phyloP scores from a whole-genome alignment of 2,797 vertebrate genomes.

The Tapirus indicus region DNA sequence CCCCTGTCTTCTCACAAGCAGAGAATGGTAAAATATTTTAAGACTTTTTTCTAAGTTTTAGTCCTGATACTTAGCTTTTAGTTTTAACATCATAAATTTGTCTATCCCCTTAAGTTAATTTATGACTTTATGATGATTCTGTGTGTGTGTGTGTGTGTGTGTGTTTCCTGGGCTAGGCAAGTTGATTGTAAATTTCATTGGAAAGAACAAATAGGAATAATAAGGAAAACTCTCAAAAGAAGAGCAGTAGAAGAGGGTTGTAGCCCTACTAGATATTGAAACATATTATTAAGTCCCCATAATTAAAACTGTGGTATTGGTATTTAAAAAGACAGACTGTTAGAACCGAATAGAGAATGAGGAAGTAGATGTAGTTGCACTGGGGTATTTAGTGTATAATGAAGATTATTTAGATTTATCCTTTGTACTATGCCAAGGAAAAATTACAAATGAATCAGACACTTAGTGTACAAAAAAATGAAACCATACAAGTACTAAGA shows the following conservation, averaged over 20 bases:
- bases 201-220: slow-evolving; percentile 23
- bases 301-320: not conserved
- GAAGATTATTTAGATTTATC: not conserved
- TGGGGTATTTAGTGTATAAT: not conserved
- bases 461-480: not conserved
- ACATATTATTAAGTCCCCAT: not conserved
- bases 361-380: not conserved
- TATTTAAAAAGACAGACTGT: not conserved
- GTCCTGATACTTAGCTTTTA: slow-evolving; percentile 29
- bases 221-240: not conserved
- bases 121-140: not conserved
- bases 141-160: not conserved
- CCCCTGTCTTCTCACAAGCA: not conserved
- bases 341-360: not conserved
- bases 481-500: not conserved
- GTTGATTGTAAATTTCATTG: not conserved
- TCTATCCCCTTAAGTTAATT: not conserved
- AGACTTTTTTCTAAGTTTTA: not conserved
- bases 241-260: not conserved
- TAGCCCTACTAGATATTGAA: not conserved
- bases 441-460: slow-evolving; percentile 3
- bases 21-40: slow-evolving; percentile 6
- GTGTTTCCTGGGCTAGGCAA: not conserved
- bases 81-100: slow-evolving; percentile 29
- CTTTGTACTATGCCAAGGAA: not conserved